Evolutionary conservation across 2,113 vertebrate genomes (phyloP), one percentile per base, ranked within the genome.

Genomic region (Heptranchias perlo): DNA sequence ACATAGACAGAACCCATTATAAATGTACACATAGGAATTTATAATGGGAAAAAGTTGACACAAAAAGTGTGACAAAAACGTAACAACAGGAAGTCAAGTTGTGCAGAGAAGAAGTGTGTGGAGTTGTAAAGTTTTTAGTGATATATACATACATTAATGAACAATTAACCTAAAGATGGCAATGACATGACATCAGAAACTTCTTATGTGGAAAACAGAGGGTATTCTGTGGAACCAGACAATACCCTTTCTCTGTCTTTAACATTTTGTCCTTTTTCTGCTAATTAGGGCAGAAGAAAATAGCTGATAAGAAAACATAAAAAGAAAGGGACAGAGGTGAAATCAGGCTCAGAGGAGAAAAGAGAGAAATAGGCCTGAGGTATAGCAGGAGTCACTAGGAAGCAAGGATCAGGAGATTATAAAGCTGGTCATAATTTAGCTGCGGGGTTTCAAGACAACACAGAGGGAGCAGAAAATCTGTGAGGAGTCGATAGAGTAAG

Each of bases 281-380:
- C 44, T 69, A 95, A 95, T 73, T 95, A 95, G 94, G 65, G 94
- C 94, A 67, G 64, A 73, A 31, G 94, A 73, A 93, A 93, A 39
- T 62, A n/a, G 54, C 89, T 93, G 89, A 18, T n/a, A 62, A 93
- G 18, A 64, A 39, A 49, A 47, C 44, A 69, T 52, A 69, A 69
- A 69, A 35, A 69, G 94, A 69, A 69, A 49, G 94, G 94, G 35
- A 58, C 52, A 92, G 52, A 93, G 89, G 89, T 93, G 89, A 93
- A 93, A 93, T 10, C 65, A 49, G 47, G 62, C 94, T 95, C 47
- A 25, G 64, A 69, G 94, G 94, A 52, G 94, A 49, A 49, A 49
- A 69, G 44, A 49, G 94, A 62, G 39, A 93, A 93, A 61, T 93
- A 58, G 64, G 44, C 94, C 65, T 35, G n/a, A 65, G 47, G 35